A percentile compares a stretch with the other conserved stretches of the same genome.
These are phyloP conservation scores for Mus spretus DNA, from an alignment of 2,797 vertebrate genomes.

Conservation along the genomic window DNA sequence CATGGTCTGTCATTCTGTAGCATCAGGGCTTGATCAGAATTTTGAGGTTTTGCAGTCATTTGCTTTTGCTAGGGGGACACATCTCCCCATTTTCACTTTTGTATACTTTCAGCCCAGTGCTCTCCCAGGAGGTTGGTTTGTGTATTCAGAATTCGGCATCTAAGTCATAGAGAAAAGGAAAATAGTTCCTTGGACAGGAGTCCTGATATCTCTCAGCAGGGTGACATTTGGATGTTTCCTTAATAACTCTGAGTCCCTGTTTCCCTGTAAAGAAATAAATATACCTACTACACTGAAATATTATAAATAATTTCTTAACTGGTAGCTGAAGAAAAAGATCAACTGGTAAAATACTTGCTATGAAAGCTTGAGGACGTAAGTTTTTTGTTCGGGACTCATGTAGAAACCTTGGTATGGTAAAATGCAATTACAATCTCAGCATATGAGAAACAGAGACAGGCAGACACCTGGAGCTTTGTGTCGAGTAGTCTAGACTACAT, in stretches of 20 bases:
- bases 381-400: too few relatives aligned
- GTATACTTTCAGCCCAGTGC: not conserved
- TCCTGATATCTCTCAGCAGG: not conserved
- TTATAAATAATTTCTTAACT: not conserved
- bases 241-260: not conserved
- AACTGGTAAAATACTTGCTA: not conserved
- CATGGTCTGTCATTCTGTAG: fast-evolving
- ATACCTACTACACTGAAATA: not conserved
- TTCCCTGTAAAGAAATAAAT: not conserved
- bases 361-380: not conserved
- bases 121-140: not conserved
- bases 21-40: not conserved
- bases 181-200: not conserved
- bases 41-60: not conserved
- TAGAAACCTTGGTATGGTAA: too few relatives aligned
- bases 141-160: not conserved
- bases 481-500: too few relatives aligned
- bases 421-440: too few relatives aligned
- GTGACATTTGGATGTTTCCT: not conserved
- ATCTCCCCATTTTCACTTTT: not conserved
- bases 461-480: too few relatives aligned
- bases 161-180: not conserved
- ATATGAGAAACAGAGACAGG: too few relatives aligned
- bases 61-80: too few relatives aligned
- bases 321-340: not conserved